These are phyloP conservation scores for Diadumene lineata DNA, from an alignment of 92 coral and sea anemone genomes.

Conservation along the genomic window DNA sequence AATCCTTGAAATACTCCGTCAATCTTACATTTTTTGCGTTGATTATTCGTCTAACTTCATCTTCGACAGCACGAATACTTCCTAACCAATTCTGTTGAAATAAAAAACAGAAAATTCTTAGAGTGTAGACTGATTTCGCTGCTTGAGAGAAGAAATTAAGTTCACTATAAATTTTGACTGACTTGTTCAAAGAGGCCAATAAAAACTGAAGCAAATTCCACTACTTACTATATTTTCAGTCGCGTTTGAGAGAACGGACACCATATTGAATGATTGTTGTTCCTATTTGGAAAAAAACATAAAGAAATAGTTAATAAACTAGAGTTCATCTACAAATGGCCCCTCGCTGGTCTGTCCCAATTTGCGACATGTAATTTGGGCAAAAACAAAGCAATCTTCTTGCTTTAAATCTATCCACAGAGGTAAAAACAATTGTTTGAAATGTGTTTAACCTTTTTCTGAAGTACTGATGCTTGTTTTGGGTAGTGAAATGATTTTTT, in stretches of 20 bases:
- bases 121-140: no score
- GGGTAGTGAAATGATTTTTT: neutral
- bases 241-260: slow-evolving; percentile 47
- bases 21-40: slow-evolving; percentile 90
- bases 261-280: slow-evolving; percentile 16
- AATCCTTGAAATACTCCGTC: slow-evolving; percentile 96
- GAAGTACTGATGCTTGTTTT: neutral
- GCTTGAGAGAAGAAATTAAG: no score
- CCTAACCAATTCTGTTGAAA: slow-evolving; percentile 8
- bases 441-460: neutral
- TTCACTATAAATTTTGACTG: no score
- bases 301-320: neutral
- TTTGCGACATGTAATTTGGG: neutral
- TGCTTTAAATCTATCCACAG: neutral
- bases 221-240: slow-evolving; percentile 51
- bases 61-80: slow-evolving; percentile 56
- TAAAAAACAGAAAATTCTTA: slow-evolving; percentile 2
- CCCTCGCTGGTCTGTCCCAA: neutral
- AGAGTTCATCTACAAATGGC: neutral
- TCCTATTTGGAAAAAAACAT: slow-evolving; percentile 15
- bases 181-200: no score
- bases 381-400: neutral
- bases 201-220: neutral
- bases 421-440: neutral
- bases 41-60: slow-evolving; percentile 76